phyloP scores from a whole-genome alignment of 2,888 invertebrate species.

The Cephalotes varians region DNA sequence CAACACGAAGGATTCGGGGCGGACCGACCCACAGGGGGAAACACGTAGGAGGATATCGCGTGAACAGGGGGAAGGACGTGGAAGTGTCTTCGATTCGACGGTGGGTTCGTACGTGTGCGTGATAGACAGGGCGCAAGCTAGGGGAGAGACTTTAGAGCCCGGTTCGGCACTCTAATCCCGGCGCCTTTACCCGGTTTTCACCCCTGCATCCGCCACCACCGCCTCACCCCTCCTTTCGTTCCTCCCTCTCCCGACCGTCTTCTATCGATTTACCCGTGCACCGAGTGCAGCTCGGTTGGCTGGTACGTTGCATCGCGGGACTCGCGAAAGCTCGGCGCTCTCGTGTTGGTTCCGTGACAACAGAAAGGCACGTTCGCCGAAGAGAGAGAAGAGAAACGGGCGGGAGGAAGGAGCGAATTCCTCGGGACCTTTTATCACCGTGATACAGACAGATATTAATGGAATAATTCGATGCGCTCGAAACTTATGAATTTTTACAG shows the following conservation, averaged over 20 bases:
- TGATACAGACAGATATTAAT: not conserved
- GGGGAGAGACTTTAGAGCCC: slow-evolving; percentile 53
- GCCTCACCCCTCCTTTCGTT: slow-evolving; percentile 34
- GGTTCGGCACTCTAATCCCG: slow-evolving; percentile 63
- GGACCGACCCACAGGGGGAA: not conserved
- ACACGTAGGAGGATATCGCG: slow-evolving; percentile 50
- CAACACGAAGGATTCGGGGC: slow-evolving; percentile 5
- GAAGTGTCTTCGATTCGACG: slow-evolving; percentile 27
- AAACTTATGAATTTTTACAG: not conserved
- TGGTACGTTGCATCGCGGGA: slow-evolving; percentile 52
- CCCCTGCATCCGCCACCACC: slow-evolving; percentile 35
- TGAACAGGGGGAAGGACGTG: slow-evolving; percentile 23
- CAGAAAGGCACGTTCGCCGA: slow-evolving; percentile 5
- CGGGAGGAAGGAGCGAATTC: not conserved
- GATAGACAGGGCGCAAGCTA: slow-evolving; percentile 19
- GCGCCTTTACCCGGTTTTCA: slow-evolving; percentile 62
- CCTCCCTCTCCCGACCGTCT: slow-evolving; percentile 39
- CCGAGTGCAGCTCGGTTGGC: slow-evolving; percentile 67
- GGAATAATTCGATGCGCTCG: not conserved
- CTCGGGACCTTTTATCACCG: not conserved
- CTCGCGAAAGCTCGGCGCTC: slow-evolving; percentile 30
- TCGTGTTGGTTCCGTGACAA: slow-evolving; percentile 45
- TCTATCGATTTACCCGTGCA: slow-evolving; percentile 70
- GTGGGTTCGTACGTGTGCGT: slow-evolving; percentile 23
- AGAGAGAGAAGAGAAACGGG: slow-evolving; percentile 18